Base-by-base conservation (phyloP, 2,113 vertebrate species). In the Campylomormyrus tamandua region DNA sequence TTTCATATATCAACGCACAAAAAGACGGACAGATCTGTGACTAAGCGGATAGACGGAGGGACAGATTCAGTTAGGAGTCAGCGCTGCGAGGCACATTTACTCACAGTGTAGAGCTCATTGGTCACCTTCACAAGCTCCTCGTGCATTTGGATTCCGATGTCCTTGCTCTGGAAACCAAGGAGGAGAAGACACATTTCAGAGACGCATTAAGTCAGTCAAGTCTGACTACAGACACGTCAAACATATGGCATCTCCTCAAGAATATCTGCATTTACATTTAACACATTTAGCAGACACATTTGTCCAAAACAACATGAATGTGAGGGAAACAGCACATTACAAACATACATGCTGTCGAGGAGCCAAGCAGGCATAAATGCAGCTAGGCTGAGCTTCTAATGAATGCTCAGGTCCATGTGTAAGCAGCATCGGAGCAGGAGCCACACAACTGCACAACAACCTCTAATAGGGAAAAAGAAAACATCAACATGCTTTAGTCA, bases 111-210 rank as follows among this genome's bases (percentile, higher is more conserved):
- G 21, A 99, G 97, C 95, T 99, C 98, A 0, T 98, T 99, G 84
- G 98, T 99, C 95, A 99, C 98, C 56, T 99, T 99, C 94, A 98
- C 96, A 86, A 99, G 97, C 89, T 99, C 98, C 89, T 99, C 98
- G 0, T 99, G 98, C 98, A 99, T 99, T 96, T 99, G 98, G 89
- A 99, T 96, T 77, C 98, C 98, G 52, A 99, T 99, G 92, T 99
- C 98, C 93, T 99, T 99, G 93, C 98, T 99, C 98, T 99, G 96
- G 48, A 97, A 90, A 83, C 58, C 91, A 84, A 89, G 86, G n/a
- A 89, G n/a, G 21, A 84, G 6, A n/a, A 45, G 52, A 88, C n/a
- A 49, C 17, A 10, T 3, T 84, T 53, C 50, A 89, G 87, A 84
- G 66, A 58, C 3, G 11, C 21, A 11, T 46, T 9, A 21, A 3